phyloP scores from a whole-genome alignment of 1,140 invertebrate genomes.

The Musca vetustissima region DNA sequence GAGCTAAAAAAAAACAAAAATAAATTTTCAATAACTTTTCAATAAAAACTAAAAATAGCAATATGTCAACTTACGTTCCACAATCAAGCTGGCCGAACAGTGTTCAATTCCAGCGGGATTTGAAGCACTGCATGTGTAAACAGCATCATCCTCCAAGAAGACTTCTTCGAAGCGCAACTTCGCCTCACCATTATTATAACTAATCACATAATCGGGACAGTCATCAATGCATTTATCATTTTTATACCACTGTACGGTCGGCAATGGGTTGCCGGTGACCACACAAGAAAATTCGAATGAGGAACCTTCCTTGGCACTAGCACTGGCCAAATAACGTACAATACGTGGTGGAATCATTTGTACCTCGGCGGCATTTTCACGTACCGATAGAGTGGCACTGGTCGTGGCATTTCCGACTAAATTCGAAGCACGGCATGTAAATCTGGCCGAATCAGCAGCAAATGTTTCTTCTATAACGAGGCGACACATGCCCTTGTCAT shows the following conservation, averaged over 20 bases:
- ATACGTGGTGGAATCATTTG: constrained; percentile 68
- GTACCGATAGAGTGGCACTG: constrained; percentile 73
- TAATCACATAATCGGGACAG: constrained; percentile 61
- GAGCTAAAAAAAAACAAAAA: constrained; percentile 47
- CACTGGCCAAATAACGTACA: constrained; percentile 64
- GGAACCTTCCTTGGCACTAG: constrained; percentile 66
- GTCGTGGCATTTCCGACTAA: constrained; percentile 71
- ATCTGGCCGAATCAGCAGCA: constrained; percentile 66
- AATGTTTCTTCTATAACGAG: constrained; percentile 68
- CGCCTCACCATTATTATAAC: constrained; percentile 74
- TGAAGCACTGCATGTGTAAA: constrained; percentile 70
- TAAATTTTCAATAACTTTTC: neutral
- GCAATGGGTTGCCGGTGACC: constrained; percentile 73
- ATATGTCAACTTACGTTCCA: constrained; percentile 65
- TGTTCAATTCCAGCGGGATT: constrained; percentile 74
- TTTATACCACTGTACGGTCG: constrained; percentile 78
- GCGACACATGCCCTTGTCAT: constrained; percentile 73
- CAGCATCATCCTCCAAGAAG: constrained; percentile 64
- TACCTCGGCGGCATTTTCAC: constrained; percentile 64
- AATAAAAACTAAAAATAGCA: neutral
- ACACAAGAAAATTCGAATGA: constrained; percentile 70
- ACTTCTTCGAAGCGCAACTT: constrained; percentile 70
- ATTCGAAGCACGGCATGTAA: constrained; percentile 73
- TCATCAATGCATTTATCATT: constrained; percentile 63
- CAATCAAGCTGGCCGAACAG: constrained; percentile 72